Evolutionary conservation across 2,888 invertebrate species (phyloP).

Genomic region (Melanargia galathea): DNA sequence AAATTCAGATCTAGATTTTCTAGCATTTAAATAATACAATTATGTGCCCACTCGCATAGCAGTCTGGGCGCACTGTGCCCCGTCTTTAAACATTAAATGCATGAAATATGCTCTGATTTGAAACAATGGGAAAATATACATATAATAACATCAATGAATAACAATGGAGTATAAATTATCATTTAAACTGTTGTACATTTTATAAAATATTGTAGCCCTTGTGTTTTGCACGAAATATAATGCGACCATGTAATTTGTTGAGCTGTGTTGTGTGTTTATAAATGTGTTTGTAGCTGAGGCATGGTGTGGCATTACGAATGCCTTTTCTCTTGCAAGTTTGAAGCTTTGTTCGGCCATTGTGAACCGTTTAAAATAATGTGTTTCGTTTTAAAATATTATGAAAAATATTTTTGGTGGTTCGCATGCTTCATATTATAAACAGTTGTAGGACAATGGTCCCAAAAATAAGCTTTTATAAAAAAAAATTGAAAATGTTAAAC

Average conservation of each 20-base stretch:
- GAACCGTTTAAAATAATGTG: background rate
- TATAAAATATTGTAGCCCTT: slow-evolving; percentile 79
- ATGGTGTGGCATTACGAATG: slow-evolving; percentile 27
- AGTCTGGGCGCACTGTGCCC: slow-evolving; percentile 52
- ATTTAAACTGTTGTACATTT: slow-evolving; percentile 82
- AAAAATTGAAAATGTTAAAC: no score
- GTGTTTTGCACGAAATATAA: slow-evolving; percentile 64
- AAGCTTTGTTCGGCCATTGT: background rate
- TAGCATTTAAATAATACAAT: background rate
- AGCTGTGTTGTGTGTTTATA: slow-evolving; percentile 47
- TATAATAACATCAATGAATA: slow-evolving; percentile 83
- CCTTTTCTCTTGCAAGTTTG: slow-evolving; percentile 22
- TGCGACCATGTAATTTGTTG: slow-evolving; percentile 61
- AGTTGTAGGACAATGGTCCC: no score
- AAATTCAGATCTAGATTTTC: no score
- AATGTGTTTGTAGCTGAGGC: slow-evolving; percentile 46
- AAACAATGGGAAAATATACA: slow-evolving; percentile 83
- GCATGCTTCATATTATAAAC: no score
- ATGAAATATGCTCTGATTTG: slow-evolving; percentile 83
- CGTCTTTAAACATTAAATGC: slow-evolving; percentile 76
- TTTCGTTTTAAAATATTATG: background rate
- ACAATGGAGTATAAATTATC: slow-evolving; percentile 83
- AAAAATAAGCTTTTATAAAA: no score
- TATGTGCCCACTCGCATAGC: slow-evolving; percentile 33
- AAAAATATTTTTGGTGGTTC: background rate